Conservation (phyloP, 2,888 invertebrate genomes). For the Leucozona laternaria region DNA sequence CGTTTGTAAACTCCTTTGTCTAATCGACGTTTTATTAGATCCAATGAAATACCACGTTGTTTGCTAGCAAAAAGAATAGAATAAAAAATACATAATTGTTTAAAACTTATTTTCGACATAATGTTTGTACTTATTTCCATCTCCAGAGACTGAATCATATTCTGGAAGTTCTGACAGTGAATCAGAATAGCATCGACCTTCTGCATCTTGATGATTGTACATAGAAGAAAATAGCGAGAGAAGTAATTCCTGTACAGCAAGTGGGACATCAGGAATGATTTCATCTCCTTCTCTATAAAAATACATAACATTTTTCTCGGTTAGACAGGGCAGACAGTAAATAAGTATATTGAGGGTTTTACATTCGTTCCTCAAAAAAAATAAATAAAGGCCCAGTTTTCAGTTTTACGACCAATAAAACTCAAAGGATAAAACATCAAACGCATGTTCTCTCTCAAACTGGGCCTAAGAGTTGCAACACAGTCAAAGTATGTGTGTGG, state of each 20-base stretch:
- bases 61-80: constrained; percentile 83
- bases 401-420: too few species aligned
- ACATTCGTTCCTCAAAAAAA: too few species aligned
- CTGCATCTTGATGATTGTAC: constrained; percentile 98
- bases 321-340: background rate
- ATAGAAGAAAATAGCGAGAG: constrained; percentile 95
- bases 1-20: constrained; percentile 96
- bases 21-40: constrained; percentile 95
- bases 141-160: constrained; percentile 89
- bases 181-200: constrained; percentile 98
- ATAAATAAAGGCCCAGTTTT: too few species aligned
- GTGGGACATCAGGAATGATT: constrained; percentile 94
- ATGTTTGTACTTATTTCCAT: constrained; percentile 87
- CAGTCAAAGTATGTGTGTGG: too few species aligned
- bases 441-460: too few species aligned
- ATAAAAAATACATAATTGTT: background rate
- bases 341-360: too few species aligned
- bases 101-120: constrained; percentile 69
- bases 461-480: too few species aligned
- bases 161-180: constrained; percentile 97
- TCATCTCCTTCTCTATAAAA: constrained; percentile 88
- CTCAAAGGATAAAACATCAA: too few species aligned
- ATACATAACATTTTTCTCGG: background rate
- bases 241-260: constrained; percentile 95
- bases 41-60: constrained; percentile 93